Evolutionary conservation across 92 coral and sea anemone species (phyloP).

Genomic region (Heteractis magnifica): DNA sequence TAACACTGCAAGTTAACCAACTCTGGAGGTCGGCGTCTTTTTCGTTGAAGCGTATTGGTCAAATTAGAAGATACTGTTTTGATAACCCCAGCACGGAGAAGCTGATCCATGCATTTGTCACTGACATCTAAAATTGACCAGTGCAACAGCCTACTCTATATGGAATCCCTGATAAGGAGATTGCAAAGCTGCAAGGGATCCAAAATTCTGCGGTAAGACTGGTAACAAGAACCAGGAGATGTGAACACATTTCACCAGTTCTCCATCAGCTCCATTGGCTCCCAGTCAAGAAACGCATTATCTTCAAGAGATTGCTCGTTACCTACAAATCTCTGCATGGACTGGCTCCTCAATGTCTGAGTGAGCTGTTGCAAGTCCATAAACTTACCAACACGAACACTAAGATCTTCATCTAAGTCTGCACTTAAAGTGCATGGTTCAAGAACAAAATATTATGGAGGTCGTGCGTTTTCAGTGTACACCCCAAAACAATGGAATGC

Average conservation of each 20-base stretch:
- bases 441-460: neutral
- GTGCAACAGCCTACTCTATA: slow-evolving; percentile 25
- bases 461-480: slow-evolving; percentile 3
- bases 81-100: slow-evolving; percentile 2
- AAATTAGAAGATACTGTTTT: slow-evolving; percentile 9
- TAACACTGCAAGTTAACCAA: slow-evolving; percentile 29
- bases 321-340: neutral
- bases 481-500: neutral
- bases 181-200: neutral
- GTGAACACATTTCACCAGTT: slow-evolving; percentile 12
- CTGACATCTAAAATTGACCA: slow-evolving; percentile 23
- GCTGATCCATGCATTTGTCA: slow-evolving; percentile 2
- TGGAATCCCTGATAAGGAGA: slow-evolving; percentile 22
- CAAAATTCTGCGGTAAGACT: slow-evolving; percentile 17
- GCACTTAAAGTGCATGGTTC: neutral
- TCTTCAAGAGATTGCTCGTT: neutral
- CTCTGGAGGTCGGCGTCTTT: slow-evolving; percentile 36
- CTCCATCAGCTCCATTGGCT: slow-evolving; percentile 19
- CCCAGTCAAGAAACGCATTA: slow-evolving; percentile 18
- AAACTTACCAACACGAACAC: neutral
- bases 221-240: slow-evolving; percentile 4
- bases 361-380: neutral
- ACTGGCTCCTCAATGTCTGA: neutral
- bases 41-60: slow-evolving; percentile 17
- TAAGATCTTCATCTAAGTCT: neutral